Conservation (phyloP, 2,113 vertebrate genomes). For the Benitochromis conjunctus region DNA sequence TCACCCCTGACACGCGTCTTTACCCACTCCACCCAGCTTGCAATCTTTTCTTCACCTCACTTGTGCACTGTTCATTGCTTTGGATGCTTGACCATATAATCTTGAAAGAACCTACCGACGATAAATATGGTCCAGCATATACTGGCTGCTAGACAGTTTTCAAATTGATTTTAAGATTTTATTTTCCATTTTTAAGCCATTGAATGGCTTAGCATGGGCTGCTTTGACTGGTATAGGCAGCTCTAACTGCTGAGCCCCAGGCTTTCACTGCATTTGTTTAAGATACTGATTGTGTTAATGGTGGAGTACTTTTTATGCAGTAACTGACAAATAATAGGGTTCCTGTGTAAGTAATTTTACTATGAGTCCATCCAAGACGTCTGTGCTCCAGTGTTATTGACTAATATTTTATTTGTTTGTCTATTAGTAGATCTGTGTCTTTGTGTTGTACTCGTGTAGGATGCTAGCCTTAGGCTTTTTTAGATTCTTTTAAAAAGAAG, state of each 20-base stretch:
- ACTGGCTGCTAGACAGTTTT: neutral
- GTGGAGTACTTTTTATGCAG: neutral
- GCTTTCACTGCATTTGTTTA: accelerated
- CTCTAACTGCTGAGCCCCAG: neutral
- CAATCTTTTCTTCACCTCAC: neutral
- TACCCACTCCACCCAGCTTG: neutral
- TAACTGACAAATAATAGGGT: neutral
- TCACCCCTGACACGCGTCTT: neutral
- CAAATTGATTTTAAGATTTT: neutral
- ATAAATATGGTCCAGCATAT: neutral
- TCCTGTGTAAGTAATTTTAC: neutral
- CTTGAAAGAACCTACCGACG: neutral
- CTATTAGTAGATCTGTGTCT: neutral
- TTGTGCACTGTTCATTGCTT: neutral
- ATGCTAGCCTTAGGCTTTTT: neutral
- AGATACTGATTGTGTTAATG: neutral
- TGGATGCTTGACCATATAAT: neutral
- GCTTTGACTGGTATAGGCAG: neutral
- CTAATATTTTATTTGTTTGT: neutral
- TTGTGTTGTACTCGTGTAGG: neutral
- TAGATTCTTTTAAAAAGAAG: no score
- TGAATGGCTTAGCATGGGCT: accelerated
- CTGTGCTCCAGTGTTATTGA: neutral
- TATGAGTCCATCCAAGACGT: neutral
- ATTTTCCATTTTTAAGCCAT: neutral